These are phyloP conservation scores for Caiman crocodilus DNA, from an alignment of 2,797 vertebrate species.

Conservation along the genomic window DNA sequence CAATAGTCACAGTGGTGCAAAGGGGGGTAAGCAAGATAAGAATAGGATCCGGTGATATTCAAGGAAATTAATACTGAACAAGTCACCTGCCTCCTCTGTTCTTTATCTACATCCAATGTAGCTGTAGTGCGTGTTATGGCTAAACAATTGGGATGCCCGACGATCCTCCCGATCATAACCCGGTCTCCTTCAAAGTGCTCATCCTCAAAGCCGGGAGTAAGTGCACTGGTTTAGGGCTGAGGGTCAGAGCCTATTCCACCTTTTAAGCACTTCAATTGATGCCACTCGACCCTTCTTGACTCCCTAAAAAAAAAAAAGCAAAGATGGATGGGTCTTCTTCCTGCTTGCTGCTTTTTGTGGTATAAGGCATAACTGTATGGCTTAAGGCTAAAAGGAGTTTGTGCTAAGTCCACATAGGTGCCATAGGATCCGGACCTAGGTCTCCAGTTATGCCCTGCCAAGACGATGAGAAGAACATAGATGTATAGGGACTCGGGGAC, in stretches of 20 bases:
- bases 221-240: neutral
- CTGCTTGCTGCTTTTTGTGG: too few species aligned
- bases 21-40: neutral
- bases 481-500: neutral
- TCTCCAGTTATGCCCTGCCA: neutral
- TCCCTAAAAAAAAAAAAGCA: too few species aligned
- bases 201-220: neutral
- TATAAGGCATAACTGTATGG: too few species aligned
- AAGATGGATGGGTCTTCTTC: too few species aligned
- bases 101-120: neutral
- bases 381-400: too few species aligned
- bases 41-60: too few species aligned
- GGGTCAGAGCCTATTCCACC: too few species aligned
- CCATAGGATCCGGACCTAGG: neutral
- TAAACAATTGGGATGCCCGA: neutral
- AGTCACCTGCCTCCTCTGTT: accelerated
- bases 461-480: neutral
- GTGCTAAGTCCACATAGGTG: too few species aligned
- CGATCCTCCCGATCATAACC: neutral
- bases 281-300: too few species aligned
- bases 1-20: neutral
- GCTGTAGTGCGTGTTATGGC: accelerated
- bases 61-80: accelerated
- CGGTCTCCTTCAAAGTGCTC: accelerated
- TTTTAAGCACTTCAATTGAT: too few species aligned